These are phyloP conservation scores for Gasterosteus aculeatus DNA, from an alignment of 2,113 vertebrate species.

Conservation along the genomic window DNA sequence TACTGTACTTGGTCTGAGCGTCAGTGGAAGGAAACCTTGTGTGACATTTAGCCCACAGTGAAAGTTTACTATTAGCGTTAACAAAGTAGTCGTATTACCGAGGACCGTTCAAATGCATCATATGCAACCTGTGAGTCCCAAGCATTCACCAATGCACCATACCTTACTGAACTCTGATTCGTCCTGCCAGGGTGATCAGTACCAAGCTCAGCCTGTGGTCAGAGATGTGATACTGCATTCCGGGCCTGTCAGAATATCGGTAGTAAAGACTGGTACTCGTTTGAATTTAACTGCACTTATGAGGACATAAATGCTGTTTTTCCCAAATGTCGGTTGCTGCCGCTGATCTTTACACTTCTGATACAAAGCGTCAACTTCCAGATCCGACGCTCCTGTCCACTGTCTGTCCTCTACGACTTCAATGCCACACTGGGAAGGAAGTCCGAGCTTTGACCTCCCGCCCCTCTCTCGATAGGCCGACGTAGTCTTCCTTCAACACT, in stretches of 20 bases:
- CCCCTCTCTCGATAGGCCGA: slow-evolving; percentile 38
- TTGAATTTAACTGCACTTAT: slow-evolving; percentile 7
- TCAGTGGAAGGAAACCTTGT: slow-evolving; percentile 16
- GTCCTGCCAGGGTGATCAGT: slow-evolving; percentile 37
- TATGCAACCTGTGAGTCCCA: slow-evolving; percentile 38
- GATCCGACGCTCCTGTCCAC: slow-evolving; percentile 3
- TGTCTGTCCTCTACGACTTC: background rate
- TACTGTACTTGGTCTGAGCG: slow-evolving; percentile 54
- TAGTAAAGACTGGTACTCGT: slow-evolving; percentile 1
- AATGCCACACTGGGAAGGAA: slow-evolving; percentile 31
- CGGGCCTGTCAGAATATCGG: slow-evolving; percentile 25
- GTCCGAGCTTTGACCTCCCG: slow-evolving; percentile 47
- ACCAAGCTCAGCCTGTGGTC: slow-evolving; percentile 39
- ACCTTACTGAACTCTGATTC: slow-evolving; percentile 29
- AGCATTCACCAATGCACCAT: slow-evolving; percentile 21
- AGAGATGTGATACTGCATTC: slow-evolving; percentile 54
- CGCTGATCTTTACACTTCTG: background rate
- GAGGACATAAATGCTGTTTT: background rate
- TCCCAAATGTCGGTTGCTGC: background rate
- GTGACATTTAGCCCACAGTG: slow-evolving; percentile 41
- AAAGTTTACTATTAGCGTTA: slow-evolving; percentile 29
- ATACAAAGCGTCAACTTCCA: background rate
- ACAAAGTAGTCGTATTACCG: slow-evolving; percentile 23
- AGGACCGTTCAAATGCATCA: slow-evolving; percentile 50
- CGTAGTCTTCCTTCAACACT: slow-evolving; percentile 47